Conservation (phyloP, 2,797 vertebrate species). For the Microchirus variegatus region DNA sequence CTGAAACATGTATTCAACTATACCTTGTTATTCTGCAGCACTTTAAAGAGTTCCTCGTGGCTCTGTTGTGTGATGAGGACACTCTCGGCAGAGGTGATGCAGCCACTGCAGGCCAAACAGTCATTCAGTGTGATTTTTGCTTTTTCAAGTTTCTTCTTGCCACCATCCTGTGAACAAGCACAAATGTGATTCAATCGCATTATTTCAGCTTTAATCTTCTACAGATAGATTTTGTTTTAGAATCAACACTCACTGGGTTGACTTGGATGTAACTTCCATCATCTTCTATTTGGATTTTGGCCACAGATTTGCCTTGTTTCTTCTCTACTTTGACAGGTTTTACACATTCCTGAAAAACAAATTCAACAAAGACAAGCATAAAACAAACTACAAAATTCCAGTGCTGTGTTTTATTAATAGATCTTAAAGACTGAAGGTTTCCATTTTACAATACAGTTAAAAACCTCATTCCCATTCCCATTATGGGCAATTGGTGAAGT, state of each 20-base stretch:
- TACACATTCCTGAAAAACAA: conserved; percentile 86
- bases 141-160: conserved; percentile 87
- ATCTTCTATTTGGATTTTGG: conserved; percentile 93
- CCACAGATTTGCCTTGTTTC: conserved; percentile 84
- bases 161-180: conserved; percentile 84
- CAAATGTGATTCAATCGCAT: background rate
- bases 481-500: too few relatives aligned
- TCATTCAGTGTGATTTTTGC: conserved; percentile 94
- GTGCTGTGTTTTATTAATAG: background rate
- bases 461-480: too few relatives aligned
- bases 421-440: background rate
- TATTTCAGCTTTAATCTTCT: background rate
- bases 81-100: conserved; percentile 95
- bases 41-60: conserved; percentile 87
- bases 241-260: conserved; percentile 76
- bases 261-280: conserved; percentile 94
- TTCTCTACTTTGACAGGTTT: conserved; percentile 92
- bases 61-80: conserved; percentile 94
- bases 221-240: background rate
- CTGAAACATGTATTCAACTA: background rate
- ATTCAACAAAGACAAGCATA: background rate
- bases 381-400: background rate
- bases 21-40: conserved; percentile 88
- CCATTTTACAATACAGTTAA: too few relatives aligned
- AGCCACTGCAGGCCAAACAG: conserved; percentile 97